A percentile compares a stretch with the other conserved stretches of the same genome.
Conservation (phyloP, 2,888 invertebrate species). For the Amblyteles armatorius region DNA sequence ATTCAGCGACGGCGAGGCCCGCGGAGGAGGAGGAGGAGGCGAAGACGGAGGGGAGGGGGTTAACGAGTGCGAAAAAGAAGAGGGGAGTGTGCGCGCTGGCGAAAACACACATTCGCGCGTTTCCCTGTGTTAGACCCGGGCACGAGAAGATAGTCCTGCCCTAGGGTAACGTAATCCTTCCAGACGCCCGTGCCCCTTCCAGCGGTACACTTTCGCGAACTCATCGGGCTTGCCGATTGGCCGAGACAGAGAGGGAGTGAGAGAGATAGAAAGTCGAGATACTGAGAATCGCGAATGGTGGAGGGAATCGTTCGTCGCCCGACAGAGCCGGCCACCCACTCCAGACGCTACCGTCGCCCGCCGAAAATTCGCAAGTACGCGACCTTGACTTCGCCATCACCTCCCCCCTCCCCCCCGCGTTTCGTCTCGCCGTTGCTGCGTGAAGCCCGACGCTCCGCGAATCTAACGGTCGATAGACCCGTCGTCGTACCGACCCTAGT, state of each 20-base stretch:
- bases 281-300: slow-evolving; percentile 20
- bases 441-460: slow-evolving; percentile 47
- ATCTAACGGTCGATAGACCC: slow-evolving; percentile 72
- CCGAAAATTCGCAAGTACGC: slow-evolving; percentile 75
- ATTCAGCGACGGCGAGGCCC: neutral
- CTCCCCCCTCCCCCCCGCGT: neutral
- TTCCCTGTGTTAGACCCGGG: slow-evolving; percentile 30
- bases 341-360: slow-evolving; percentile 54
- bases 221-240: slow-evolving; percentile 59
- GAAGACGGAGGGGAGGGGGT: neutral
- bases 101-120: neutral
- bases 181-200: slow-evolving; percentile 64
- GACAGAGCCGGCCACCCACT: slow-evolving; percentile 24
- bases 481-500: slow-evolving; percentile 32
- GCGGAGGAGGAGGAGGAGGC: neutral
- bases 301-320: slow-evolving; percentile 24
- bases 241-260: slow-evolving; percentile 6
- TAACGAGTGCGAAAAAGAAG: slow-evolving; percentile 12
- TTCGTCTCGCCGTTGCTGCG: slow-evolving; percentile 9
- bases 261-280: slow-evolving; percentile 28
- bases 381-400: slow-evolving; percentile 75
- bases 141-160: slow-evolving; percentile 76
- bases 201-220: slow-evolving; percentile 62
- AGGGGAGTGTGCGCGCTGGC: neutral
- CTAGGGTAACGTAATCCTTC: slow-evolving; percentile 83